Evolutionary conservation across 2,888 invertebrate genomes (phyloP).

Genomic region (Aelia acuminata): DNA sequence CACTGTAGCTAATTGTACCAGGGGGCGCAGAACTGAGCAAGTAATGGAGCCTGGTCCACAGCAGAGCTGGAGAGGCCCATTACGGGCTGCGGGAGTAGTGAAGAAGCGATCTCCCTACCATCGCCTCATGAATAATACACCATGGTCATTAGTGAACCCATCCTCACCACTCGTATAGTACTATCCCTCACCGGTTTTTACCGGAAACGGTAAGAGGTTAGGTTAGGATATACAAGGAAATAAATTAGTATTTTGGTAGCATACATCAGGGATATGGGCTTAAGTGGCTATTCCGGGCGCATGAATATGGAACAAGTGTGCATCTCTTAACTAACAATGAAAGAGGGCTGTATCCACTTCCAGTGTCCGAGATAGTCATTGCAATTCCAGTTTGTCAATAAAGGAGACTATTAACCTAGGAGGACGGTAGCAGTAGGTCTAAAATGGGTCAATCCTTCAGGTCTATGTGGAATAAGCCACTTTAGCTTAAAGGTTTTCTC

Average conservation of each 20-base stretch:
- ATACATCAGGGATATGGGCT: background rate
- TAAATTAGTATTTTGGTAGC: background rate
- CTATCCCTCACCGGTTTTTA: background rate
- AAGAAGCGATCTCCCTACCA: background rate
- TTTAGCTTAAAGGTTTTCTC: background rate
- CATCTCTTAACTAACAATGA: background rate
- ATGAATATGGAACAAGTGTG: background rate
- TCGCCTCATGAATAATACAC: constrained; percentile 24
- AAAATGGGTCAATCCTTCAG: background rate
- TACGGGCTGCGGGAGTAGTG: background rate
- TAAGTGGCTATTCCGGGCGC: background rate
- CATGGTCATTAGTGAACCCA: background rate
- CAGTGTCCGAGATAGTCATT: background rate
- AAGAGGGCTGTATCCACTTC: background rate
- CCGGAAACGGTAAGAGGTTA: background rate
- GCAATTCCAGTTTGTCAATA: background rate
- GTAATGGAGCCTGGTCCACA: background rate
- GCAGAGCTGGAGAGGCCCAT: background rate
- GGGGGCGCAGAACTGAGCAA: background rate
- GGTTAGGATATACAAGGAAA: background rate
- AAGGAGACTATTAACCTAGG: background rate
- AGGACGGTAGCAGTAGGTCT: background rate
- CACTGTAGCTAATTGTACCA: background rate
- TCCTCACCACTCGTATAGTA: background rate
- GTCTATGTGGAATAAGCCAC: background rate